Evolutionary conservation across 2,888 invertebrate species (phyloP).

Genomic region (Parnassius mnemosyne): DNA sequence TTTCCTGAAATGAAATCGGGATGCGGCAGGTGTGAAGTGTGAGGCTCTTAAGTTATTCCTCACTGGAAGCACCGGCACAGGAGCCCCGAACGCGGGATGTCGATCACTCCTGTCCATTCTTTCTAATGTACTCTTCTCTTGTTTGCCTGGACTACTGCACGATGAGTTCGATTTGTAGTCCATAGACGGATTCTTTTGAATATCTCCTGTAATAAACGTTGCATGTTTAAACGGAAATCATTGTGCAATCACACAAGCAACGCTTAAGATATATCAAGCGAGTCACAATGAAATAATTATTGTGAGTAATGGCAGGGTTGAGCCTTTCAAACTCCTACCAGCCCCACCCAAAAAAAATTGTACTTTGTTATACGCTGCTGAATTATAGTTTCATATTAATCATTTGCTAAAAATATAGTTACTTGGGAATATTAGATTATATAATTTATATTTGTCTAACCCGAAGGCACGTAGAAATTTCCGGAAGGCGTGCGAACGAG

Average conservation of each 20-base stretch:
- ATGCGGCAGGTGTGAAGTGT: slow-evolving; percentile 85
- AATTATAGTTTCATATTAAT: too few species aligned
- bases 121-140: slow-evolving; percentile 79
- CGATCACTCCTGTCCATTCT: slow-evolving; percentile 81
- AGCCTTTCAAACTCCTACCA: too few species aligned
- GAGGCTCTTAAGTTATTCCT: slow-evolving; percentile 86
- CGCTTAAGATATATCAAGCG: too few species aligned
- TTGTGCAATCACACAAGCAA: too few species aligned
- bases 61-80: slow-evolving; percentile 88
- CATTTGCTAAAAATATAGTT: not conserved
- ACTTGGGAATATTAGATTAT: not conserved
- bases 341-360: too few species aligned
- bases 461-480: slow-evolving; percentile 96
- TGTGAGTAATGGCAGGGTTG: too few species aligned
- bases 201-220: slow-evolving; percentile 85
- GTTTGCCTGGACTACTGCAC: slow-evolving; percentile 89
- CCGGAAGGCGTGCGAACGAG: slow-evolving; percentile 95
- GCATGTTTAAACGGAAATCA: not conserved
- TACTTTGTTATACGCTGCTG: too few species aligned
- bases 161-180: slow-evolving; percentile 94
- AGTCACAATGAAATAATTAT: too few species aligned
- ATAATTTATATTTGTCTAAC: slow-evolving; percentile 46
- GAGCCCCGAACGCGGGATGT: slow-evolving; percentile 83
- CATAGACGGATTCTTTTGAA: slow-evolving; percentile 91
- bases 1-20: slow-evolving; percentile 93